Base-by-base conservation (phyloP, 37 sponge, comb jelly and placozoan species). In the Cliona cf. orientalis region DNA sequence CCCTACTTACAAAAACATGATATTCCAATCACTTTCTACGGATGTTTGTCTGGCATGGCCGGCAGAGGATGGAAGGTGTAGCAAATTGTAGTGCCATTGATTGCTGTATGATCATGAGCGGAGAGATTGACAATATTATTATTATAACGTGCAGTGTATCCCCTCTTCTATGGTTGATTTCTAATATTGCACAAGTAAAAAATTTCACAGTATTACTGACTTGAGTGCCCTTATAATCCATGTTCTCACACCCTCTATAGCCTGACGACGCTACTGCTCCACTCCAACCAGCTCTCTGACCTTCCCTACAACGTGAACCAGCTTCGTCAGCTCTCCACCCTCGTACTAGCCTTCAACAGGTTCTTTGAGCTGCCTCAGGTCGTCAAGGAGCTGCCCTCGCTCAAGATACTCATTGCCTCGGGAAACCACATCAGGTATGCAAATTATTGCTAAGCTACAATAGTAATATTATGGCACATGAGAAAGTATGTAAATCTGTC, bases 271-370 rank as follows among this genome's bases (percentile, higher is more conserved):
- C 93, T 96, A 23, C 94, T 87, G 17, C 75, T 96, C 23, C 90
- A 90, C 72, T 74, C 91, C 70, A 96, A 96, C 61, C 86, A 78
- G 17, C 74, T 96, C 34, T 81, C 67, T 1, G 43, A 44, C 34
- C 76, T 96, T 28, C 96, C 96, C 22, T 40, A 71, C 43, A 46
- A 83, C 14, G 1, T 96, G 53, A 64, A 45, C 39, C 66, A 89
- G 36, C 80, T 96, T 33, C 43, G 81, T 5, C 31, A 22, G 1
- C 82, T 96, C 33, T 61, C 77, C 4, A 78, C 87, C 6, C 88
- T 96, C 29, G 81, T 87, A 11, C 55, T 96, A 32, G 80, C 91
- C 19, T 96, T 96, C 91, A 96, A 96, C 71, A 39, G 75, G 60
- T 87, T 96, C 62, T 65, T 46, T 21, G 70, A 79, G 57, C 37